Base-by-base conservation (phyloP, 2,113 vertebrate species). In the Eudyptes chrysolophus region DNA sequence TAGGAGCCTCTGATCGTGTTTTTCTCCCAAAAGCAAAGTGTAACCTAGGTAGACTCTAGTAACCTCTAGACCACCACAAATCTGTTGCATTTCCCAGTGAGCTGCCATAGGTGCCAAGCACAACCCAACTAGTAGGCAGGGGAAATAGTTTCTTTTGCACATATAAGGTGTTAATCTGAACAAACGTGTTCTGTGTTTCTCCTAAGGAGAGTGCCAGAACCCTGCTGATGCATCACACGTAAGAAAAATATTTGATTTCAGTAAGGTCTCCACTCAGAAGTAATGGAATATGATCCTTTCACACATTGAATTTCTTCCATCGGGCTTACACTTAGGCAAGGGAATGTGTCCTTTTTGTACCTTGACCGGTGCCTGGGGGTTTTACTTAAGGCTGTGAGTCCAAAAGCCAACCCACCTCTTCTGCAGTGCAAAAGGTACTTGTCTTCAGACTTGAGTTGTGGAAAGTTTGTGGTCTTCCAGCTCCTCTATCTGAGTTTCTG, bases 241-340 rank as follows among this genome's bases (percentile, higher is more conserved):
- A 42, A 75, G 42, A 89, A 92, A 87, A 95, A 76, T 64, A 95
- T 38, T 93, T 91, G 22, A n/a, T 94, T 96, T 96, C 69, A 89
- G 38, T 64, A 89, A 95, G 52, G 16, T 30, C 61, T 94, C 32
- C 27, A 34, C 57, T 76, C 52, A 87, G 36, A 87, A 90, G 49
- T 65, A 79, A 65, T 29, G 44, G 65, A 92, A 93, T 52, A 76
- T 1, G 24, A 75, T 89, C 61, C 57, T 65, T 82, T 84, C n/a
- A 34, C 57, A 57, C 8, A 44, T 4, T 13, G 19, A 64, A 87
- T 95, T 89, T 96, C 58, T 97, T 89, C 52, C 32, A 69, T 25
- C 85, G 54, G 57, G 32, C 7, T 96, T 95, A 84, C 17, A 20
- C 16, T 87, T 68, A 64, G 52, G 65, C 49, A 64, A 65, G 40